Conservation (phyloP, 2,113 vertebrate genomes). For the Sorex araneus region DNA sequence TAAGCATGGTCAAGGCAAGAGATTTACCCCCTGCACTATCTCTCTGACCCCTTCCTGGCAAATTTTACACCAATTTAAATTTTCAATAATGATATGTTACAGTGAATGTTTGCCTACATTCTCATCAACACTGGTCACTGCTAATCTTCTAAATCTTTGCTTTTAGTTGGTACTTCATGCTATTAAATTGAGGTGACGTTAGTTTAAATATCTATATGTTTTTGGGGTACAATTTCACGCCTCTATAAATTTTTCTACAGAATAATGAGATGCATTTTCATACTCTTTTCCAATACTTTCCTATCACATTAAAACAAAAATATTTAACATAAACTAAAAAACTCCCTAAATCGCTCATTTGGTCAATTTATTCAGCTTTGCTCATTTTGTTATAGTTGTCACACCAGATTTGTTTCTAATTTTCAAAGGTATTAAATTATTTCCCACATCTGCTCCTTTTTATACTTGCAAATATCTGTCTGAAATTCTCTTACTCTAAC, state of each 20-base stretch:
- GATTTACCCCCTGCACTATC: too few species aligned
- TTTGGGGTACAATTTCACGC: too few species aligned
- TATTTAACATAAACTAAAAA: neutral
- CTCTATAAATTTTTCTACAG: too few species aligned
- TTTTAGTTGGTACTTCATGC: neutral
- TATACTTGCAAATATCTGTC: neutral
- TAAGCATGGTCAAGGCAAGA: too few species aligned
- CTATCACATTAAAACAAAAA: neutral
- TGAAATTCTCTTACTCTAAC: neutral
- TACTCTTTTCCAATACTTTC: neutral
- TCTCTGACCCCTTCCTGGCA: neutral
- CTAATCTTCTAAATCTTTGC: neutral
- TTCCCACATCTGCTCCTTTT: neutral
- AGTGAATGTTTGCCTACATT: neutral
- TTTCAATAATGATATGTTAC: neutral
- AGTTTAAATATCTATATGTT: too few species aligned
- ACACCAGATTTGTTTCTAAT: slow-evolving; percentile 2
- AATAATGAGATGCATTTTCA: too few species aligned
- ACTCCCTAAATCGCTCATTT: neutral
- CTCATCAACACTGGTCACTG: neutral
- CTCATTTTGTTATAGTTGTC: neutral
- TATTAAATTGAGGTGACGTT: too few species aligned
- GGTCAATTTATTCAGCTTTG: neutral
- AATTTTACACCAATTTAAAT: neutral
- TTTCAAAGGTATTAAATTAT: neutral